These are phyloP conservation scores for Callopanchax toddi DNA, from an alignment of 2,113 vertebrate species.

Conservation along the genomic window DNA sequence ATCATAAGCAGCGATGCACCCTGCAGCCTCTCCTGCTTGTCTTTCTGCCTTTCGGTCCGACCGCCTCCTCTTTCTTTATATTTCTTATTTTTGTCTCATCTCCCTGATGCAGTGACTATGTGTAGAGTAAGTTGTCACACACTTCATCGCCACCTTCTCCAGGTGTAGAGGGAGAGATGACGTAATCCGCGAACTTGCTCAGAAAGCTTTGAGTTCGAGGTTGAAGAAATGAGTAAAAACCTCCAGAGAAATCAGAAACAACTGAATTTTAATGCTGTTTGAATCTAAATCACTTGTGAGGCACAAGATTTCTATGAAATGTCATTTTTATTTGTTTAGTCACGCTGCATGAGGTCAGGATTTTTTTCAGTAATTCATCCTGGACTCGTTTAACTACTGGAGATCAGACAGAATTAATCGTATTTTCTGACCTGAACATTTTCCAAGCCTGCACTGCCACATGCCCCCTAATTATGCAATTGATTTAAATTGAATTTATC, in stretches of 20 bases:
- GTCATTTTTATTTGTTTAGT: conserved; percentile 31
- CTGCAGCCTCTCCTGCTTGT: conserved; percentile 9
- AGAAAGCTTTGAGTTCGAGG: conserved; percentile 7
- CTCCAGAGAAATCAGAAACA: neutral
- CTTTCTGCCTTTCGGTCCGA: neutral
- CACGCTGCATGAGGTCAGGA: conserved; percentile 15
- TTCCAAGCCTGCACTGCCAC: conserved; percentile 3
- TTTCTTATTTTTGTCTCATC: conserved; percentile 12
- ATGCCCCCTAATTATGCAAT: conserved; percentile 44
- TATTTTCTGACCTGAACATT: conserved; percentile 29
- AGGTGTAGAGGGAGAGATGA: conserved; percentile 27
- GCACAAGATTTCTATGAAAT: conserved; percentile 3
- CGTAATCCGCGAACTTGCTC: conserved; percentile 20
- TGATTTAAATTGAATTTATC: conserved; percentile 50
- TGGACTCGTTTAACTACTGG: conserved; percentile 9
- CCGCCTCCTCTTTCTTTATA: neutral
- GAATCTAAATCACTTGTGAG: conserved; percentile 12
- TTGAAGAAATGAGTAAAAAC: conserved; percentile 44
- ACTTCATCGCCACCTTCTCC: conserved; percentile 28
- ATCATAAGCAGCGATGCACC: conserved; percentile 35
- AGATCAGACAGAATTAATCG: conserved; percentile 35
- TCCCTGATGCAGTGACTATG: conserved; percentile 21
- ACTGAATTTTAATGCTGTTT: conserved; percentile 6
- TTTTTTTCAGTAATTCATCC: conserved; percentile 19
- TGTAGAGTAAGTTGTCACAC: conserved; percentile 47